Base-by-base conservation (phyloP, 2,888 invertebrate species). In the Perdita meconis region DNA sequence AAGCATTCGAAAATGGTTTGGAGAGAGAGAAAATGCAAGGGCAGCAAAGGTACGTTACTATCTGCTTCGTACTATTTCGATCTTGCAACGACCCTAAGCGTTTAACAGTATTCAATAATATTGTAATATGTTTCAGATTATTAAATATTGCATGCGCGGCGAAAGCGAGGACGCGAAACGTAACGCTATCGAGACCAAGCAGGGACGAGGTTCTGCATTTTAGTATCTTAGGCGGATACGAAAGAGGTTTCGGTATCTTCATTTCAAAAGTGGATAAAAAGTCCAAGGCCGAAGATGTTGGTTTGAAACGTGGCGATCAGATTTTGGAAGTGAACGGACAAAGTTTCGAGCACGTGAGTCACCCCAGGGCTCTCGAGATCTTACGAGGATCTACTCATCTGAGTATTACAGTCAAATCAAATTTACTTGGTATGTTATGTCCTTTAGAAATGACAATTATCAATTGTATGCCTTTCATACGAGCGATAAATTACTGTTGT, bases 261-360 rank as follows among this genome's bases (percentile, higher is more conserved):
- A 97, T 99, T 84, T 96, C 97, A 30, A 97, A 98, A 93, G 98
- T 99, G 26, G 98, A 98, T 90, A 96, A 96, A 87, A 96, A 96
- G 81, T 97, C 98, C 1, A 98, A 98, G 93, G 98, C 99, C 6
- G 98, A 98, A 92, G 98, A 98, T 92, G 97, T 98, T 26, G 99
- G 99, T 0, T 93, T 99, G 60, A 98, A 99, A 92, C 95, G 98
- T 65, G 99, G 99, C 47, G 99, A 99, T 94, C 99, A 99, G 94
- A 97, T 99, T 79, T 94, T 99, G 84, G 98, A 99, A 93, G 98
- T 99, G 0, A 99, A 99, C 93, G 98, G 98, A 34, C 98, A 98
- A 92, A 98, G 97, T 89, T 98, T 99, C 92, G 97, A 97, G 89
- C 97, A 98, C 93, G 97, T 99, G 57, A 97, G 96, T 86, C 97